Evolutionary conservation across 1,140 invertebrate genomes (phyloP).

Genomic region (Leptinotarsa lineolata): DNA sequence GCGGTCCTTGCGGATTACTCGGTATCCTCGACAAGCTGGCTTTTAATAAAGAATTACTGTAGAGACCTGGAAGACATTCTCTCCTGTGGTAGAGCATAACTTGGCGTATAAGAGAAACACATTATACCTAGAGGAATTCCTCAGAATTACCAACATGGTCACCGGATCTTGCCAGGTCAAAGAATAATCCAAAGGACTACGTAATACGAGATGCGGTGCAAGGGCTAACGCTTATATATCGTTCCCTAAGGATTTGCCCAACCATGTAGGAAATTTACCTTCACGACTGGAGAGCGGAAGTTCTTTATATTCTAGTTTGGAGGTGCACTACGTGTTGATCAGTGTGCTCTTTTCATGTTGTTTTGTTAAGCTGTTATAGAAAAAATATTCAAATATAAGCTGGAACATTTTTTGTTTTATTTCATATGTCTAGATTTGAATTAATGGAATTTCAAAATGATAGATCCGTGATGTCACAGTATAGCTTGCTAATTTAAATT

Average conservation of each 20-base stretch:
- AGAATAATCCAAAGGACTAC: conserved; percentile 39
- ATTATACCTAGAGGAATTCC: conserved; percentile 40
- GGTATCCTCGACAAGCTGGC: conserved; percentile 13
- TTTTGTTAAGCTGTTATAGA: too few species aligned
- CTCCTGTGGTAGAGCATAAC: conserved; percentile 27
- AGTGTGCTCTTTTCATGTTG: too few species aligned
- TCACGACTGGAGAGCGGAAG: not conserved
- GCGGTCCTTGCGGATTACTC: not conserved
- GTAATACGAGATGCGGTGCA: conserved; percentile 33
- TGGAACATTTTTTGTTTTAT: too few species aligned
- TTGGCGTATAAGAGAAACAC: conserved; percentile 42
- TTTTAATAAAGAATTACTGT: conserved; percentile 29
- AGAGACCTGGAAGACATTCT: conserved; percentile 28
- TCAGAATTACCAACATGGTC: conserved; percentile 45
- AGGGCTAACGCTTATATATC: conserved; percentile 36
- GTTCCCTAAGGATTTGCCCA: conserved; percentile 19
- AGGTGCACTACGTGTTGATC: too few species aligned
- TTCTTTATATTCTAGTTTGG: too few species aligned
- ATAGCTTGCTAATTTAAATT: too few species aligned
- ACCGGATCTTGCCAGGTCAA: conserved; percentile 45
- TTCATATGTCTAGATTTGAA: too few species aligned
- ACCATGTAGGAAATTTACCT: conserved; percentile 18
- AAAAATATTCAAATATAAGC: too few species aligned
- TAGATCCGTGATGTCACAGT: too few species aligned
- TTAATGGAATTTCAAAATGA: too few species aligned